Evolutionary conservation across 1,140 invertebrate genomes (phyloP), one percentile per base, ranked within the genome.

Genomic region (Varroa destructor): DNA sequence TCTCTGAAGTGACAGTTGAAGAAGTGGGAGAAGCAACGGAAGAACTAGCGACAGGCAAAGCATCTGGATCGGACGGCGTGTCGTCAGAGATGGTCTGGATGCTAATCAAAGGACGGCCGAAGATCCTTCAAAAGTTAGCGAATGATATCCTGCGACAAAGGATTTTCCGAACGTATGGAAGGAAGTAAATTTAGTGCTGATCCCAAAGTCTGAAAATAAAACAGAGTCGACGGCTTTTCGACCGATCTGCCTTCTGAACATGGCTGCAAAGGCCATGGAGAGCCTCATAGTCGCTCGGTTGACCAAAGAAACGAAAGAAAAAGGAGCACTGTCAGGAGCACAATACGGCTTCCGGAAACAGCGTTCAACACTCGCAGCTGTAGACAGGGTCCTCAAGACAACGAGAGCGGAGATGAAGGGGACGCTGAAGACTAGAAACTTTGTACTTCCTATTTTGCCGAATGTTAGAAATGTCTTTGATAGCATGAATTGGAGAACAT

Each of bases 211-310:
- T 25, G 25, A 25, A 25, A 25, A 25, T 25, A 25, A 25, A 25
- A 25, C 25, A 25, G 25, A 25, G 25, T 25, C 25, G 25, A 40
- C 36, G 25, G 12, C 57, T 4, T 58, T 5, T 12, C 4, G 57
- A 12, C 57, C 57, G 42, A 58, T 58, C 36, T 58, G 57, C 57
- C 57, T 58, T 3, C 14, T 58, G 57, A 14, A 58, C 57, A 58
- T 42, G 3, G 42, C 12, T 3, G 57, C 57, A 12, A 58, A 58
- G 57, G 57, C 57, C 4, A 40, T 12, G 4, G 57, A 58, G 42
- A 5, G 25, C 3, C 36, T 58, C 57, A 3, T 58, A 3, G 42
- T 37, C 57, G 4, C 25, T 25, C 3, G 57, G 42, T 42, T 58
- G 6, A 25, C 5, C 6, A 3, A 3, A 14, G 57, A 58, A 12